Evolutionary conservation across 2,888 invertebrate species (phyloP).

Genomic region (Meandrusa payeni): DNA sequence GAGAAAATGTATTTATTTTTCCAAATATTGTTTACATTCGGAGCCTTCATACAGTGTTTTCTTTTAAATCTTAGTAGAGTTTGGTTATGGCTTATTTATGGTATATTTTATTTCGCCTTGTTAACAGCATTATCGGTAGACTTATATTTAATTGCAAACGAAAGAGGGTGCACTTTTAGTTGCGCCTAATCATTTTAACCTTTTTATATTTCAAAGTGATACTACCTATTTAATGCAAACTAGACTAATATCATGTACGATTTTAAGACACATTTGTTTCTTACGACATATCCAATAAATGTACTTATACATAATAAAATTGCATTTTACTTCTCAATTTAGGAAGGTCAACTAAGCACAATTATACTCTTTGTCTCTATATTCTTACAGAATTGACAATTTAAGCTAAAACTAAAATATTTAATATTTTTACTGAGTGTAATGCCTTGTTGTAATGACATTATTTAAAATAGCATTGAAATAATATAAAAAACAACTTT

Average conservation of each 20-base stretch:
- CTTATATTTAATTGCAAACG: slow-evolving; percentile 70
- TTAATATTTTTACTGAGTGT: too few relatives aligned
- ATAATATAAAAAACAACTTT: too few relatives aligned
- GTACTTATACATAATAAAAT: slow-evolving; percentile 4
- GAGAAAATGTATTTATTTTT: slow-evolving; percentile 75
- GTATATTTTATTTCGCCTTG: slow-evolving; percentile 62
- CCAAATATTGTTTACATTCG: slow-evolving; percentile 73
- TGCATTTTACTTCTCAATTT: too few relatives aligned
- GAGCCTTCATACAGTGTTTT: slow-evolving; percentile 72
- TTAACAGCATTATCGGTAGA: slow-evolving; percentile 60
- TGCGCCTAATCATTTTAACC: slow-evolving; percentile 46
- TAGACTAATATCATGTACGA: slow-evolving; percentile 4
- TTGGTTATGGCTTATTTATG: slow-evolving; percentile 69
- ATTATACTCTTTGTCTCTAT: too few relatives aligned
- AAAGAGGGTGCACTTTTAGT: slow-evolving; percentile 74
- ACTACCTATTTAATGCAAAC: not conserved
- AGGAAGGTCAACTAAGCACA: too few relatives aligned
- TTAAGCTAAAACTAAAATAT: too few relatives aligned
- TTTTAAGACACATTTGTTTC: slow-evolving; percentile 1
- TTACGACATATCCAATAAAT: slow-evolving; percentile 15
- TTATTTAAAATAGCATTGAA: too few relatives aligned
- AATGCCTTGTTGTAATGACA: too few relatives aligned
- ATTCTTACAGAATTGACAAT: too few relatives aligned
- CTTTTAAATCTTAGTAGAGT: slow-evolving; percentile 61
- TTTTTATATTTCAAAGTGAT: slow-evolving; percentile 25